Conservation (phyloP, 1,140 invertebrate genomes). For the Melanaphis sacchari region DNA sequence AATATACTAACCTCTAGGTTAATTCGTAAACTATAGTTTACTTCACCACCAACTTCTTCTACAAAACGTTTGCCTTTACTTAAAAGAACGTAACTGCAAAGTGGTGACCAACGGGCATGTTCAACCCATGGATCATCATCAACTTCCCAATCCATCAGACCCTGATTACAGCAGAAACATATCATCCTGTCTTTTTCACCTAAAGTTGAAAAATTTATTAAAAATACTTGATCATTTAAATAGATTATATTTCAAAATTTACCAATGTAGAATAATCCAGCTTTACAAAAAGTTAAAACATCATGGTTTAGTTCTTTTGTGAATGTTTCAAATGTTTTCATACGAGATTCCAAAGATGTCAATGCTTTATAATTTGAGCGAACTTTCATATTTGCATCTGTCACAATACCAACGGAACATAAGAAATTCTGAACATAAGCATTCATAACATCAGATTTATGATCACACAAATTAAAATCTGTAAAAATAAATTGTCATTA, state of each 20-base stretch:
- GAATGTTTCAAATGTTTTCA: slow-evolving; percentile 77
- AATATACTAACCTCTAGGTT: slow-evolving; percentile 62
- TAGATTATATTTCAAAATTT: slow-evolving; percentile 35
- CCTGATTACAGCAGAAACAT: slow-evolving; percentile 88
- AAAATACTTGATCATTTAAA: neutral
- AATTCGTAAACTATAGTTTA: slow-evolving; percentile 46
- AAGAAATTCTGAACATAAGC: neutral
- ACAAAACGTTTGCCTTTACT: slow-evolving; percentile 78
- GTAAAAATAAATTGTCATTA: neutral
- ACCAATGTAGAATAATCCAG: slow-evolving; percentile 91
- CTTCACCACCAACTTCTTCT: slow-evolving; percentile 65
- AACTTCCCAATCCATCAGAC: slow-evolving; percentile 85
- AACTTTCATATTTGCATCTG: neutral
- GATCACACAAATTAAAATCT: neutral
- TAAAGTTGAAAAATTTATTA: slow-evolving; percentile 58
- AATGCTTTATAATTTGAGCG: neutral
- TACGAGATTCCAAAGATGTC: slow-evolving; percentile 71
- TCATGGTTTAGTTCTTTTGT: slow-evolving; percentile 77
- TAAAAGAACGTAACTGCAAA: slow-evolving; percentile 77
- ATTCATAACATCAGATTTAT: neutral
- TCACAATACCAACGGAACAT: neutral
- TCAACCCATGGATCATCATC: slow-evolving; percentile 87
- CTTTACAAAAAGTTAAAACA: slow-evolving; percentile 78
- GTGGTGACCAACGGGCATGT: slow-evolving; percentile 83
- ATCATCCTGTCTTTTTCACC: slow-evolving; percentile 77